Base-by-base conservation (phyloP, 2,797 vertebrate genomes). In the Moxostoma hubbsi region DNA sequence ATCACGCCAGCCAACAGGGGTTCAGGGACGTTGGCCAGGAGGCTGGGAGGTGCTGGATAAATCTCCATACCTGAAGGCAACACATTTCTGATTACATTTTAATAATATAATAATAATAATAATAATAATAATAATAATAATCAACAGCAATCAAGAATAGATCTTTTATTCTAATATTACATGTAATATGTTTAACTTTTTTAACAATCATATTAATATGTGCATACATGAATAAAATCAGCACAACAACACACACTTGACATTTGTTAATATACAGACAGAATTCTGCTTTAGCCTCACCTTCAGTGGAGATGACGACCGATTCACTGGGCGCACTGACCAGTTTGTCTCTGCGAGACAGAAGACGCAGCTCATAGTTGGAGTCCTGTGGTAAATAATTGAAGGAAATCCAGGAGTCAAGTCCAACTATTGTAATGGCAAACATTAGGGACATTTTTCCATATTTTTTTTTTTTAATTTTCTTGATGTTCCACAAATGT, bases 1-100 rank as follows among this genome's bases (percentile, higher is more conserved):
- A 99, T 90, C 82, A 98, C 91, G 1, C 97, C 98, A 0, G 98
- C 97, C 88, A 99, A 83, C 79, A 99, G 92, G 0, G 97, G 96
- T 89, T 96, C 93, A 0, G 96, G 95, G 79, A 97, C 90, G 13
- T 95, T 92, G 80, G 95, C 95, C 0, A 97, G 90, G 81, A 96
- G 93, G 89, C 95, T 92, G 0, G 94, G 94, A 12, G 92, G 94
- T 1, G 95, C 89, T 0, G 97, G 95, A 84, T 98, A 98, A 79
- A 98, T 90, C 78, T 95, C 96, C 95, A 98, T 96, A 36, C 96
- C 97, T 98, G 90, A 46, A 66, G 10, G 57, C 1, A 36, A 36
- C 3, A 4, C 36, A 36, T 36, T 36, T 36, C 36, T 36, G 36
- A 5, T 36, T 36, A 36, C 36, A 36, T 36, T 36, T 36, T 36